phyloP scores from a whole-genome alignment of 2,113 vertebrate genomes.

The Phalacrocorax aristotelis region DNA sequence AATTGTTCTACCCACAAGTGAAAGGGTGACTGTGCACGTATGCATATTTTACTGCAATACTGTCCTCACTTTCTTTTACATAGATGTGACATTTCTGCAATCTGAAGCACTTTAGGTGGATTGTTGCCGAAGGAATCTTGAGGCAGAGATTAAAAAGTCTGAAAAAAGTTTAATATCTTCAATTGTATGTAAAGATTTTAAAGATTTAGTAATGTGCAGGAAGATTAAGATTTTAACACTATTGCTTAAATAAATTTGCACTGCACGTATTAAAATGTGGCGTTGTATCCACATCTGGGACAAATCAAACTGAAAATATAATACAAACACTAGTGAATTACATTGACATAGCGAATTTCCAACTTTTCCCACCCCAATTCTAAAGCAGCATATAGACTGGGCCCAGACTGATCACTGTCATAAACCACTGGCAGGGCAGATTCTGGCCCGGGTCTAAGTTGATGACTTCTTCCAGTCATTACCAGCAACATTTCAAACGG shows the following conservation, averaged over 20 bases:
- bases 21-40: not conserved
- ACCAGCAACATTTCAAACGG: not conserved
- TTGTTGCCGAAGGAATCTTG: slow-evolving; percentile 38
- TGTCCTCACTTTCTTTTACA: not conserved
- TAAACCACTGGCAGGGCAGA: not conserved
- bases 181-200: not conserved
- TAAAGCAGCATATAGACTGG: not conserved
- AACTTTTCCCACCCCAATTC: not conserved
- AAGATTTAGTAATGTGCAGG: not conserved
- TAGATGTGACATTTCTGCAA: not conserved
- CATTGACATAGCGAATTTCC: not conserved
- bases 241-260: not conserved
- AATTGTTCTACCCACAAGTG: not conserved
- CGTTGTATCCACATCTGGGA: not conserved
- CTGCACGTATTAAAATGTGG: not conserved
- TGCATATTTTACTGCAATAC: slow-evolving; percentile 3
- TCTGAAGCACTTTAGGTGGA: slow-evolving; percentile 3
- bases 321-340: not conserved
- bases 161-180: not conserved
- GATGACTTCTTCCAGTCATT: not conserved
- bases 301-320: slow-evolving; percentile 2
- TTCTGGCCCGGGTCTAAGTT: not conserved
- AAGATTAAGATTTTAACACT: not conserved
- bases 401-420: not conserved
- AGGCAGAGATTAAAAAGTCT: not conserved